Evolutionary conservation across 2,113 vertebrate species (phyloP).

Genomic region (Thamnaconus septentrionalis): DNA sequence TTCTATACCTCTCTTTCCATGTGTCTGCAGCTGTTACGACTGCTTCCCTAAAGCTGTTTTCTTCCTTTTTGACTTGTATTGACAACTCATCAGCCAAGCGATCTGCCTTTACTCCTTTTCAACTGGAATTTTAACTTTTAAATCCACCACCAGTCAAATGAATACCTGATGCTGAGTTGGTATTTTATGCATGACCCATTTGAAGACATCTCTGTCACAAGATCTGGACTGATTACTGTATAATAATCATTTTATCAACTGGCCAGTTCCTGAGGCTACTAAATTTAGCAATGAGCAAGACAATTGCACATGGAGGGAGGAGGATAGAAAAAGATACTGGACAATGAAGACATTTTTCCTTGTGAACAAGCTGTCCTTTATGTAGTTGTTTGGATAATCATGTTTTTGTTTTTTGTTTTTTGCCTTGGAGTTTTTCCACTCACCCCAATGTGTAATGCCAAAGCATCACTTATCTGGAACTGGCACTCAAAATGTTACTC

Average conservation of each 20-base stretch:
- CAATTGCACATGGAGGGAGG: slow-evolving; percentile 34
- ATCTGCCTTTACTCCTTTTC: slow-evolving; percentile 41
- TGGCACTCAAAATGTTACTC: slow-evolving; percentile 60
- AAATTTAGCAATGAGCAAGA: slow-evolving; percentile 33
- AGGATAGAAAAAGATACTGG: slow-evolving; percentile 17
- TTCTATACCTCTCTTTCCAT: slow-evolving; percentile 20
- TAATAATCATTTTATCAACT: slow-evolving; percentile 14
- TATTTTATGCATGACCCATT: slow-evolving; percentile 14
- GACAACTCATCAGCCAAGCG: slow-evolving; percentile 28
- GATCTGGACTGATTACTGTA: neutral
- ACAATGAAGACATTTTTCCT: slow-evolving; percentile 32
- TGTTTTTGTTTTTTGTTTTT: slow-evolving; percentile 16
- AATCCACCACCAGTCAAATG: slow-evolving; percentile 10
- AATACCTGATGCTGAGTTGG: slow-evolving; percentile 13
- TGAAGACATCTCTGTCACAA: slow-evolving; percentile 10
- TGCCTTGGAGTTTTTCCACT: slow-evolving; percentile 38
- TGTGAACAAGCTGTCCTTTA: slow-evolving; percentile 48
- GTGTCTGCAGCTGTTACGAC: slow-evolving; percentile 6
- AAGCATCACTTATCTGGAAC: slow-evolving; percentile 52
- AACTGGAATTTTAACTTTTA: slow-evolving; percentile 51
- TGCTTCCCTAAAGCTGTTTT: slow-evolving; percentile 22
- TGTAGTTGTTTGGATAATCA: slow-evolving; percentile 31
- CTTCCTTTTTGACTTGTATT: slow-evolving; percentile 3
- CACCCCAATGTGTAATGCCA: slow-evolving; percentile 49
- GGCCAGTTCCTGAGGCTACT: slow-evolving; percentile 11